Conservation (phyloP, 35 echinoderm and acorn worm species). For the Eucidaris tribuloides region DNA sequence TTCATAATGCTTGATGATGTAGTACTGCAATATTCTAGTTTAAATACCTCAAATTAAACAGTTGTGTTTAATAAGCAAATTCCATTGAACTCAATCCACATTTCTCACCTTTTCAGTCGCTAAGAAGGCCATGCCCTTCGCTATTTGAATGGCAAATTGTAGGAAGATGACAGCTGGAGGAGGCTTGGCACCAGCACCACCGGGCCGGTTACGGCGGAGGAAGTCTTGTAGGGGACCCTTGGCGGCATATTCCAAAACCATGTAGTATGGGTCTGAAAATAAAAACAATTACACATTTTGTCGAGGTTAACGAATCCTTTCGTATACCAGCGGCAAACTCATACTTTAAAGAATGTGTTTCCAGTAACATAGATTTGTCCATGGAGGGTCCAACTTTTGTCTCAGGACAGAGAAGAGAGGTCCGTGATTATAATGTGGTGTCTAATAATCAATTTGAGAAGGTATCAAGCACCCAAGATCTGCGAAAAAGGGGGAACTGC, state of each 20-base stretch:
- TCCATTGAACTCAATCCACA: neutral
- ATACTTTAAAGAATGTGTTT: no score
- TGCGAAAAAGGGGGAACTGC: no score
- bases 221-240: constrained; percentile 65
- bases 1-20: no score
- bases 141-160: constrained; percentile 64
- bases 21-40: neutral
- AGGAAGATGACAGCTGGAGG: constrained; percentile 41
- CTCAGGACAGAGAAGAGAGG: no score
- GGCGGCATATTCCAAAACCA: constrained; percentile 83
- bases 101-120: constrained; percentile 39
- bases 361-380: no score
- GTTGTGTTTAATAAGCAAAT: neutral
- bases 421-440: no score
- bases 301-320: no score
- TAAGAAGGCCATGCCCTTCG: constrained; percentile 78
- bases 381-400: no score
- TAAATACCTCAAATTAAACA: neutral
- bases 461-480: no score
- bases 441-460: no score
- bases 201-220: constrained; percentile 71
- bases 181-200: constrained; percentile 39
- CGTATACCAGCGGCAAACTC: no score
- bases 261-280: constrained; percentile 75
- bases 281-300: neutral